phyloP scores from a whole-genome alignment of 2,888 invertebrate species.

The Caenorhabditis becei region DNA sequence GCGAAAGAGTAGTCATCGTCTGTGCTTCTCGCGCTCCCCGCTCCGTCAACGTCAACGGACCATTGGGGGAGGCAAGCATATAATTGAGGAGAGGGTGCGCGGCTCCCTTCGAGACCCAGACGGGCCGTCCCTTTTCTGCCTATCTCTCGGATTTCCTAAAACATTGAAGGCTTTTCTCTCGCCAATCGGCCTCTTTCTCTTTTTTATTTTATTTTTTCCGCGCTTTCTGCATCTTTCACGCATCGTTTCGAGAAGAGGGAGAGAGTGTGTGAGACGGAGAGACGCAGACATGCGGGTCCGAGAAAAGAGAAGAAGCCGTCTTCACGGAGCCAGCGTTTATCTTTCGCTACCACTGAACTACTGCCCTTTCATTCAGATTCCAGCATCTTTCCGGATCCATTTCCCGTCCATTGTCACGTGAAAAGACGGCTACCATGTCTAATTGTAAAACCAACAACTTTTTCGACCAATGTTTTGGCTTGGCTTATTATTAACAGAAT shows the following conservation, averaged over 20 bases:
- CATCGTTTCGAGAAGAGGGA: conserved; percentile 5
- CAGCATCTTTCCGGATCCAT: neutral
- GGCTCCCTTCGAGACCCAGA: conserved; percentile 33
- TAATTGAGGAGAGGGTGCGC: conserved; percentile 50
- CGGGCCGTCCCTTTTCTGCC: conserved; percentile 20
- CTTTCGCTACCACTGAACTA: conserved; percentile 19
- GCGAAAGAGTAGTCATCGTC: conserved; percentile 44
- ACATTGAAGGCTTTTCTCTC: conserved; percentile 39
- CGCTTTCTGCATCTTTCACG: conserved; percentile 53
- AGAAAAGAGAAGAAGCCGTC: conserved; percentile 39
- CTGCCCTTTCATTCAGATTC: conserved; percentile 26
- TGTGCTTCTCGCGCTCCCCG: conserved; percentile 1
- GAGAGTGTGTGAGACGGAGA: conserved; percentile 42
- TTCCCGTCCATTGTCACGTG: neutral
- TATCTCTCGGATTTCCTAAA: conserved; percentile 57
- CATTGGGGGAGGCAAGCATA: conserved; percentile 44
- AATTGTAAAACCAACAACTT: too few species aligned
- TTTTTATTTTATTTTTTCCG: conserved; percentile 32
- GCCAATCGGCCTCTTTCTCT: conserved; percentile 27
- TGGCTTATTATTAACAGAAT: too few species aligned
- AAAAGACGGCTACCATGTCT: neutral
- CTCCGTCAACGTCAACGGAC: conserved; percentile 44
- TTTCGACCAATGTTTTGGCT: too few species aligned
- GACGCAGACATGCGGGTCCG: conserved; percentile 27
- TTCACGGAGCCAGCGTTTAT: conserved; percentile 24